A percentile compares a stretch with the other conserved stretches of the same genome.
Evolutionary conservation across 1,140 invertebrate genomes (phyloP).

Genomic region (Cydia splendana): DNA sequence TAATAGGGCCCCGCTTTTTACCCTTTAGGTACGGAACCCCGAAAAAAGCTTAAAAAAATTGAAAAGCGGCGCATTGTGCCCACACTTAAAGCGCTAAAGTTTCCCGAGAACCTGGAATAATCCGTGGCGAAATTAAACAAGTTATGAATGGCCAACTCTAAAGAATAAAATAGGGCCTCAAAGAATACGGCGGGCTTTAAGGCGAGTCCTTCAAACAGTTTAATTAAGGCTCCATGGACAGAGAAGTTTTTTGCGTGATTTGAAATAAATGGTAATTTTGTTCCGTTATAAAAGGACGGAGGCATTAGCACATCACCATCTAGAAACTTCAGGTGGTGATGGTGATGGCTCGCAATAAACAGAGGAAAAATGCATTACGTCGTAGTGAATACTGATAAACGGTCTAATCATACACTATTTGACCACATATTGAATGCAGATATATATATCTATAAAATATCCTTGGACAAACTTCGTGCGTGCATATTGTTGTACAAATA

Average conservation of each 20-base stretch:
- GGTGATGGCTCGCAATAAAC: too few relatives aligned
- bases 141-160: not conserved
- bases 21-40: too few relatives aligned
- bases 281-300: not conserved
- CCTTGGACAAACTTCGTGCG: too few relatives aligned
- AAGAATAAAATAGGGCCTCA: conserved; percentile 5
- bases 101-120: conserved; percentile 13
- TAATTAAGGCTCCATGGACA: not conserved
- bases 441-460: too few relatives aligned
- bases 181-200: not conserved
- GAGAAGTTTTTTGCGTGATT: not conserved
- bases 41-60: not conserved
- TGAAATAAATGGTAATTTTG: not conserved
- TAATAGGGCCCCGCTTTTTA: too few relatives aligned
- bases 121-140: conserved; percentile 21
- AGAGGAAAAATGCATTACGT: too few relatives aligned
- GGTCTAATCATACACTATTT: too few relatives aligned
- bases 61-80: conserved; percentile 7
- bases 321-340: too few relatives aligned
- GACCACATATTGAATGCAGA: too few relatives aligned
- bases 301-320: too few relatives aligned
- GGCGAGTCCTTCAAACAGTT: not conserved
- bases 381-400: too few relatives aligned
- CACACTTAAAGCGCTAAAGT: not conserved
- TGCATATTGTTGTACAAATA: too few relatives aligned